phyloP scores from a whole-genome alignment of 2,113 vertebrate species.

The Ammodytes dubius region DNA sequence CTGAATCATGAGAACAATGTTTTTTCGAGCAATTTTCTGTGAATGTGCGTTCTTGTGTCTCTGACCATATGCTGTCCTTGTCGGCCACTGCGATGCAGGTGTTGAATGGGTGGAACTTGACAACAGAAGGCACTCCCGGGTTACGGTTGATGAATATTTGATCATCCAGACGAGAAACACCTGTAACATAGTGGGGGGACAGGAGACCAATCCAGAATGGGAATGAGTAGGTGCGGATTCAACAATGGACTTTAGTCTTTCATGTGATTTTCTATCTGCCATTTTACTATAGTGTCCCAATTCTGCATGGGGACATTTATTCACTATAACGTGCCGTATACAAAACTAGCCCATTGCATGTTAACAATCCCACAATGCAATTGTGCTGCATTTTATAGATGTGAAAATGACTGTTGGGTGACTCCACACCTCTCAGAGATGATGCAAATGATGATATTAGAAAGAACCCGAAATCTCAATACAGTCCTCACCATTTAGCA shows the following conservation, averaged over 20 bases:
- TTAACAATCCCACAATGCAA: not conserved
- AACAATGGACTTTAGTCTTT: too few relatives aligned
- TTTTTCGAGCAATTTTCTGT: not conserved
- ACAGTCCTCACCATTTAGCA: too few relatives aligned
- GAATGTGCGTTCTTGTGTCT: not conserved
- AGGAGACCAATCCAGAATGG: not conserved
- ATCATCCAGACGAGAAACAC: constrained; percentile 93
- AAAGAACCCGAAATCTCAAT: not conserved
- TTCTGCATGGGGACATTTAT: not conserved
- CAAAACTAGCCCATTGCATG: too few relatives aligned
- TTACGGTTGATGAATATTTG: constrained; percentile 99
- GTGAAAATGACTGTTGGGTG: not conserved
- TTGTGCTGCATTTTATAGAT: not conserved
- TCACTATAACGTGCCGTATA: too few relatives aligned
- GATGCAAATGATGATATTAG: not conserved
- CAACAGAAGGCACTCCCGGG: constrained; percentile 95
- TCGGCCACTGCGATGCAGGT: constrained; percentile 96
- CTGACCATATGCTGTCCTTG: constrained; percentile 98
- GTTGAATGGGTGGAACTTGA: constrained; percentile 98
- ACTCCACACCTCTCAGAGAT: not conserved
- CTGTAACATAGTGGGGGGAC: constrained; percentile 72
- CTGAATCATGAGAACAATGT: not conserved
- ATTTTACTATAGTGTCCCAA: not conserved
- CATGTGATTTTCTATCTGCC: not conserved
- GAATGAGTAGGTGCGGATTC: not conserved